Evolutionary conservation across 1,140 invertebrate species (phyloP).

Genomic region (Periplaneta americana): DNA sequence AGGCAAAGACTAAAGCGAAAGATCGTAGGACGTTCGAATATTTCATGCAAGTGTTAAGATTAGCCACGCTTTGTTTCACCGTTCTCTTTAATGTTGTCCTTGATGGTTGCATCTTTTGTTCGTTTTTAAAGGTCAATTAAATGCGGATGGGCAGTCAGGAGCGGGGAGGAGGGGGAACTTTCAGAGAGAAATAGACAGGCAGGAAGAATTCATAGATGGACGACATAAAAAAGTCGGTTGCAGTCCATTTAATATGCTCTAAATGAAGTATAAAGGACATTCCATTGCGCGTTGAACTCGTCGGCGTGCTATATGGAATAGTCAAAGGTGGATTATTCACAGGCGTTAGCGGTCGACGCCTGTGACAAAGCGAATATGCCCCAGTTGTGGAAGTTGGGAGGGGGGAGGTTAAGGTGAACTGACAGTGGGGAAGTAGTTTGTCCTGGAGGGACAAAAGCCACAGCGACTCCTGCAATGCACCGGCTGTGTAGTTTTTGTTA

Average conservation of each 20-base stretch:
- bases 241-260: background rate
- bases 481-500: too few relatives aligned
- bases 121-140: background rate
- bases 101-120: background rate
- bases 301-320: background rate
- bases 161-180: too few relatives aligned
- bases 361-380: background rate
- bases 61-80: background rate
- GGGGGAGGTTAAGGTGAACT: background rate
- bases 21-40: background rate
- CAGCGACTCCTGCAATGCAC: background rate
- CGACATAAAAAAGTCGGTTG: background rate
- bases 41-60: background rate
- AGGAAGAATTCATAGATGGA: background rate
- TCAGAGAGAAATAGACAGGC: background rate
- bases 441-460: background rate
- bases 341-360: background rate
- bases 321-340: background rate
- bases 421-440: background rate
- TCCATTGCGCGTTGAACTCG: background rate
- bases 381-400: background rate
- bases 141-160: background rate
- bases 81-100: background rate
- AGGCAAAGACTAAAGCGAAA: background rate
- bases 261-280: background rate